Evolutionary conservation across 2,888 invertebrate genomes (phyloP).

Genomic region (Syritta pipiens): DNA sequence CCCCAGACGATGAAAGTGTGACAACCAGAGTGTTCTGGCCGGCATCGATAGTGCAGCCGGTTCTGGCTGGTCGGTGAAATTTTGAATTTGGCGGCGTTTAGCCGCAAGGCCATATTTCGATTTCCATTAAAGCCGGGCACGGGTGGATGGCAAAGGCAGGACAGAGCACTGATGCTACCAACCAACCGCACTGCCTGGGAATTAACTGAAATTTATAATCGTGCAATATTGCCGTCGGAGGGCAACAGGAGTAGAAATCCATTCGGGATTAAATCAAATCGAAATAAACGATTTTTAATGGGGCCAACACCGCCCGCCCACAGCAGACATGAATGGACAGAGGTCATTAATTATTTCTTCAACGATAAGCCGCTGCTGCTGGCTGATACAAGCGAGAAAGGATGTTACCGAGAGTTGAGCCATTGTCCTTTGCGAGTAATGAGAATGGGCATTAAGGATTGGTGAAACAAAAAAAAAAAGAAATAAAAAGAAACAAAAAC

Average conservation of each 20-base stretch:
- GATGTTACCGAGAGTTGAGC: slow-evolving; percentile 3
- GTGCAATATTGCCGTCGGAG: slow-evolving; percentile 69
- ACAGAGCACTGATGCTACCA: slow-evolving; percentile 37
- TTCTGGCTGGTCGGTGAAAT: slow-evolving; percentile 36
- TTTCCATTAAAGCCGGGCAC: slow-evolving; percentile 66
- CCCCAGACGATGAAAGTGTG: slow-evolving; percentile 37
- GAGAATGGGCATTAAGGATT: slow-evolving; percentile 43
- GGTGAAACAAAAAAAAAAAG: slow-evolving; percentile 11
- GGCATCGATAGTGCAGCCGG: slow-evolving; percentile 46
- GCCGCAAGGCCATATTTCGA: slow-evolving; percentile 69
- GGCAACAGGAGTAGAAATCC: slow-evolving; percentile 73
- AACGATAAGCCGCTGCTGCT: slow-evolving; percentile 71
- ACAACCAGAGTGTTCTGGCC: slow-evolving; percentile 60
- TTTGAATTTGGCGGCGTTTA: slow-evolving; percentile 65
- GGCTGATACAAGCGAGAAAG: slow-evolving; percentile 30
- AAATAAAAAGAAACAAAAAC: too few relatives aligned
- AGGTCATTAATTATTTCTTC: slow-evolving; percentile 79
- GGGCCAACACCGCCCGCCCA: slow-evolving; percentile 55
- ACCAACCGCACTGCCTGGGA: slow-evolving; percentile 71
- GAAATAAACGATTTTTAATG: slow-evolving; percentile 80
- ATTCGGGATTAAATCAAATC: slow-evolving; percentile 79
- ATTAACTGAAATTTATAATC: slow-evolving; percentile 79
- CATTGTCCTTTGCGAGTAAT: slow-evolving; percentile 31
- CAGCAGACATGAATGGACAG: slow-evolving; percentile 59
- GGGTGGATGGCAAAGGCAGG: too few relatives aligned